A percentile compares a stretch with the other conserved stretches of the same genome.
Conservation (phyloP, 2,797 vertebrate genomes). For the Paguma larvata region DNA sequence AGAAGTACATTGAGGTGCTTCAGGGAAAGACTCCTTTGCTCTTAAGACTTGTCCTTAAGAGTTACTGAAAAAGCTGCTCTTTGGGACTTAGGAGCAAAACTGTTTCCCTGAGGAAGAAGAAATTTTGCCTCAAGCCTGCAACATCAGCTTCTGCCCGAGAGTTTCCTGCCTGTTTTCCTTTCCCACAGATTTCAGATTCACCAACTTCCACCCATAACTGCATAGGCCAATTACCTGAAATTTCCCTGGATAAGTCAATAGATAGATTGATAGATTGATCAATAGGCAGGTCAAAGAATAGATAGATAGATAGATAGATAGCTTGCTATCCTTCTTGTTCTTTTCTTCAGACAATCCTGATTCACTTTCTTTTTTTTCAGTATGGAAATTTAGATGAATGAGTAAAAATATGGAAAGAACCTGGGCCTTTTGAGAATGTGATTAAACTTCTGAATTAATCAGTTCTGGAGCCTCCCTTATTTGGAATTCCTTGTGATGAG, state of each 20-base stretch:
- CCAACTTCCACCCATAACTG: not conserved
- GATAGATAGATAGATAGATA: not conserved
- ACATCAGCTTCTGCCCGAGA: not conserved
- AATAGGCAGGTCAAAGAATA: not conserved
- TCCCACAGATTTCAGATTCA: not conserved
- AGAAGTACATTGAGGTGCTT: not conserved
- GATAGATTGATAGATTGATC: not conserved
- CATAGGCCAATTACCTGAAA: not conserved
- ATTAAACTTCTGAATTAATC: not conserved
- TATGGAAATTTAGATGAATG: slow-evolving; percentile 49
- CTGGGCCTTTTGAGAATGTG: not conserved
- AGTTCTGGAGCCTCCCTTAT: not conserved
- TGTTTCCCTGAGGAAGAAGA: not conserved
- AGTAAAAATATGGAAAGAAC: slow-evolving; percentile 21
- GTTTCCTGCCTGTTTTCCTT: not conserved
- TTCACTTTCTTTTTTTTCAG: not conserved
- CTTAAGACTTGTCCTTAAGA: not conserved
- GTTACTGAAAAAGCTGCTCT: too few relatives aligned
- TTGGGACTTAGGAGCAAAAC: not conserved
- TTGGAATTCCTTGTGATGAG: not conserved
- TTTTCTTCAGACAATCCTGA: slow-evolving; percentile 40
- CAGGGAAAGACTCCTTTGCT: slow-evolving; percentile 42
- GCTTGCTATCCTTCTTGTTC: not conserved
- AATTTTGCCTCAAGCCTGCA: not conserved
- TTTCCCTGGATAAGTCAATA: not conserved